These are phyloP conservation scores for Myocastor coypus DNA, from an alignment of 2,113 vertebrate species.

Conservation along the genomic window DNA sequence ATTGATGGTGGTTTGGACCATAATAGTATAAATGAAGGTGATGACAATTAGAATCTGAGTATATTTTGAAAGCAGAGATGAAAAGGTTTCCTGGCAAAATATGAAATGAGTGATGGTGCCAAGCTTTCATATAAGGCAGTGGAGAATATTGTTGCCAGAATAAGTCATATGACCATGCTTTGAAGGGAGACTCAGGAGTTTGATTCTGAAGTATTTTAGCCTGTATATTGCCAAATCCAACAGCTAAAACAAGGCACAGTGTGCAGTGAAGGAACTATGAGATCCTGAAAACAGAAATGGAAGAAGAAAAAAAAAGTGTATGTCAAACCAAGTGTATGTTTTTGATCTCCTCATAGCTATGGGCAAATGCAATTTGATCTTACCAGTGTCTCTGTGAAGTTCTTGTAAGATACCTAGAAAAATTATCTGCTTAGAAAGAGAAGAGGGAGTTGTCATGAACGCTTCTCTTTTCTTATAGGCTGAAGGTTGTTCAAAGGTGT, in stretches of 20 bases:
- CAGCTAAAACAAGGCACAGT: not conserved
- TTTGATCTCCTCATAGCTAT: slow-evolving; percentile 8
- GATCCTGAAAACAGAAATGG: not conserved
- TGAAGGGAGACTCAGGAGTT: not conserved
- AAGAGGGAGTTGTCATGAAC: not conserved
- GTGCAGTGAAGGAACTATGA: not conserved
- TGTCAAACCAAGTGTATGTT: not conserved
- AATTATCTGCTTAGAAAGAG: not conserved
- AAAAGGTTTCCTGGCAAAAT: slow-evolving; percentile 35
- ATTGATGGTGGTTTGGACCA: slow-evolving; percentile 44
- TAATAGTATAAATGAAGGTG: not conserved
- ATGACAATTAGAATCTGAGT: slow-evolving; percentile 18
- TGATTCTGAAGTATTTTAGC: slow-evolving; percentile 25
- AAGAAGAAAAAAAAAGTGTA: slow-evolving; percentile 20
- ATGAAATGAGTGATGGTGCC: not conserved
- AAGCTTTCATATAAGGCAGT: not conserved
- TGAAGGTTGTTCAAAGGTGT: not conserved
- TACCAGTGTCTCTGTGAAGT: not conserved
- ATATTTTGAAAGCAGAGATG: slow-evolving; percentile 37
- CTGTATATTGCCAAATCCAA: not conserved
- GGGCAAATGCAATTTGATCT: not conserved
- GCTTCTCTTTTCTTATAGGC: not conserved
- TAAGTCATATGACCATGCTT: not conserved
- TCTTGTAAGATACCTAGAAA: not conserved
- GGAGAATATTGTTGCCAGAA: not conserved